Base-by-base conservation (phyloP, 2,113 vertebrate species). In the Hypocryptadius cinnamomeus region DNA sequence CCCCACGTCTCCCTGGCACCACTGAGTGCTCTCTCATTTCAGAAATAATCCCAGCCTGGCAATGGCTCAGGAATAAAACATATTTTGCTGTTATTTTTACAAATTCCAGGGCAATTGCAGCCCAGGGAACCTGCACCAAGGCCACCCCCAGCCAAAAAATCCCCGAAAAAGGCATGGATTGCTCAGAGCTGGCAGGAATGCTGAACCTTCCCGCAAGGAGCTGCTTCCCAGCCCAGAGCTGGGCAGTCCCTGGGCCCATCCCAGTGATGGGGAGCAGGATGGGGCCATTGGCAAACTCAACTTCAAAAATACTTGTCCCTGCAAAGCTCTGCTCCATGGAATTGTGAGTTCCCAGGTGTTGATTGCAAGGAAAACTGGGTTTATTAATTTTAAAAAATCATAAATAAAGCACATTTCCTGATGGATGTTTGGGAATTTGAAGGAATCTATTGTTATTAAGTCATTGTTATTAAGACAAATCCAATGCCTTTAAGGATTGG, bases 21-120 rank as follows among this genome's bases (percentile, higher is more conserved):
- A 0, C 37, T 1, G 0, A 39, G 69, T 1, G 25, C 35, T 72
- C 72, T 63, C 66, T 64, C 69, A 2, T 28, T 42, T 64, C 80
- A 79, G 27, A 83, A 96, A 95, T 80, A 92, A 11, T 28, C 71
- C 53, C 83, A 25, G 12, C 6, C 68, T 93, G 95, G 86, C 89
- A 51, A 3, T 1, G 40, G n/a, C 83, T 87, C 51, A 15, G 79
- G 19, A 93, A 66, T 44, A 53, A 71, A 79, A 48, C 39, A 6
- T 54, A 15, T 80, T 69, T 84, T 48, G 6, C n/a, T 73, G 78
- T 61, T 94, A 44, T 90, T 93, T 93, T 63, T 47, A 86, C 30
- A 5, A 8, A 53, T 27, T 69, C 65, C 3, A 8, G 7, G 23
- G 15, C 9, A 12, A 39, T 13, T 5, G 1, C n/a, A 79, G 48